Conservation (phyloP, 1,140 invertebrate genomes). For the Philopotamus ludificatus region DNA sequence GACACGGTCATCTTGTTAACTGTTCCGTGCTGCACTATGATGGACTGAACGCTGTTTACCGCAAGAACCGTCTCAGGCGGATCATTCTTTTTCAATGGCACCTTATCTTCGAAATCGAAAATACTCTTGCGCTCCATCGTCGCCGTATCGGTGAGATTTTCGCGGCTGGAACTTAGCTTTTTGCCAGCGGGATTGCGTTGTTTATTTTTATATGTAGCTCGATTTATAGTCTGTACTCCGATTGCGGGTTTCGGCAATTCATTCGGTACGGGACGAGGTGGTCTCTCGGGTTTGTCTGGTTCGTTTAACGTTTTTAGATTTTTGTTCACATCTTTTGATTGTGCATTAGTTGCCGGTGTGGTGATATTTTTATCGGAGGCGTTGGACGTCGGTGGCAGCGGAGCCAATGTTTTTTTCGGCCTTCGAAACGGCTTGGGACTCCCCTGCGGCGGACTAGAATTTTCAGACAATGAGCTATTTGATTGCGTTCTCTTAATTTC, state of each 20-base stretch:
- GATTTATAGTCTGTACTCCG: constrained; percentile 54
- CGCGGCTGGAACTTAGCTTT: constrained; percentile 46
- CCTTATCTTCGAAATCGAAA: constrained; percentile 52
- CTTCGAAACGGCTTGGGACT: constrained; percentile 71
- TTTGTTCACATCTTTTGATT: constrained; percentile 43
- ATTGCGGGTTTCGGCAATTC: constrained; percentile 51
- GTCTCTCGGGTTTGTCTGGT: constrained; percentile 58
- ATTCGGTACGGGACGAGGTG: constrained; percentile 55
- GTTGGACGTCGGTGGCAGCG: constrained; percentile 62
- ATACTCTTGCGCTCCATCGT: constrained; percentile 48
- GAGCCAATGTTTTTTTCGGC: constrained; percentile 68
- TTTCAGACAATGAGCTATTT: constrained; percentile 65
- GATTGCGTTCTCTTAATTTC: constrained; percentile 66
- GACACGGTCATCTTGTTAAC: constrained; percentile 37
- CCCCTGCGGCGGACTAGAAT: constrained; percentile 65
- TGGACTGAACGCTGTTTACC: constrained; percentile 19
- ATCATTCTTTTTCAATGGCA: constrained; percentile 20
- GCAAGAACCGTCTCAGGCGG: constrained; percentile 6
- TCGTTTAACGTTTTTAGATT: constrained; percentile 46
- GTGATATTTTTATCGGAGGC: constrained; percentile 49
- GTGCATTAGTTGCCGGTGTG: constrained; percentile 33
- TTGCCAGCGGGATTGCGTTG: constrained; percentile 47
- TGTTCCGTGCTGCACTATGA: constrained; percentile 32
- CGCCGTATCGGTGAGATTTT: constrained; percentile 47
- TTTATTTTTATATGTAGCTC: constrained; percentile 53